A percentile compares a stretch with the other conserved stretches of the same genome.
phyloP scores from a whole-genome alignment of 2,888 invertebrate genomes.

The Lycocerus yunnanus region DNA sequence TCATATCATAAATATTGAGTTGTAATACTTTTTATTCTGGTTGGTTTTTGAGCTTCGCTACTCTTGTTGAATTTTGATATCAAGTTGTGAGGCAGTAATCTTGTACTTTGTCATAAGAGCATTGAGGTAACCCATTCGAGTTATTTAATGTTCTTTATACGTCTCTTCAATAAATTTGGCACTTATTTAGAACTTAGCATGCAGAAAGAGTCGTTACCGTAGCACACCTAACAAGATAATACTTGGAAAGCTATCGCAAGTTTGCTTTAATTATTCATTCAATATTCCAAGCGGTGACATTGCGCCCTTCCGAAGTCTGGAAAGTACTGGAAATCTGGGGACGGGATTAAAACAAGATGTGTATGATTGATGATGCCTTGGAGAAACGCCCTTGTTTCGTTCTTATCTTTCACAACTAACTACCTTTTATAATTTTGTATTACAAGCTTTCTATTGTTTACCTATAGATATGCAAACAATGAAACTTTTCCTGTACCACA shows the following conservation, averaged over 20 bases:
- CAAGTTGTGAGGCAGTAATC: not conserved
- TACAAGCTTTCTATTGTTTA: constrained; percentile 11
- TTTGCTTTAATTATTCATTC: constrained; percentile 23
- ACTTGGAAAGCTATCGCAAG: constrained; percentile 18
- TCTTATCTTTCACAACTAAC: constrained; percentile 17
- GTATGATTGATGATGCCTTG: constrained; percentile 21
- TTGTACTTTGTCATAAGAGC: not conserved
- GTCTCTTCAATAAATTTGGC: constrained; percentile 9
- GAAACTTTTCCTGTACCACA: not conserved
- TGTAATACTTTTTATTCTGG: not conserved
- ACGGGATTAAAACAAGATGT: constrained; percentile 22
- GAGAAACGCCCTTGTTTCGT: constrained; percentile 12
- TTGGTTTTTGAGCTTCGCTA: not conserved
- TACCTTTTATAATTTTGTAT: constrained; percentile 21
- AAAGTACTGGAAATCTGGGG: constrained; percentile 22
- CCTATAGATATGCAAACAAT: not conserved
- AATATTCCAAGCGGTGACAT: constrained; percentile 22
- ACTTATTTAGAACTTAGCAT: constrained; percentile 17
- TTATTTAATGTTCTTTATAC: constrained; percentile 15
- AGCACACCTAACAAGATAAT: constrained; percentile 17
- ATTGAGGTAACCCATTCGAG: not conserved
- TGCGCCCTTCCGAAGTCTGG: constrained; percentile 19
- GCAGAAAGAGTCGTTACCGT: constrained; percentile 10
- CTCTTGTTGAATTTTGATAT: not conserved
- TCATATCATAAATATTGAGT: not conserved